Evolutionary conservation across 2,113 vertebrate species (phyloP).

Genomic region (Gallinago undulata): DNA sequence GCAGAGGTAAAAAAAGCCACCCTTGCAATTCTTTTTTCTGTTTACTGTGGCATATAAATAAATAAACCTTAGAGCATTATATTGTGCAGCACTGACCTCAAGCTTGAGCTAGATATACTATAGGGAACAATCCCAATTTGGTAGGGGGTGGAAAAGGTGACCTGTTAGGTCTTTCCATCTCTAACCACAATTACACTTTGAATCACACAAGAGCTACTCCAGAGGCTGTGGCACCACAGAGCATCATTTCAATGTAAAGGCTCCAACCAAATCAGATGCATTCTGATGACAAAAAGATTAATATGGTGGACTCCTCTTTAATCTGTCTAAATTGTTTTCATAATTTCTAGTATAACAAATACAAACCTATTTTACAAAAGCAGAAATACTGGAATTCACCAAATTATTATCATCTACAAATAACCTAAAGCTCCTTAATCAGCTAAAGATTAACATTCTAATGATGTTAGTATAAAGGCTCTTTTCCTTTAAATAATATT

Average conservation of each 20-base stretch:
- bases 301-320: not conserved
- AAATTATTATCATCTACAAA: not conserved
- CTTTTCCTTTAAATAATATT: not conserved
- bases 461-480: not conserved
- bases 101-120: not conserved
- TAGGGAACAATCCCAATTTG: not conserved
- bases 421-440: not conserved
- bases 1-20: not conserved
- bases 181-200: not conserved
- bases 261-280: not conserved
- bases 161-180: not conserved
- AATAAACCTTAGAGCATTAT: not conserved
- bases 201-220: not conserved
- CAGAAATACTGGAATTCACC: not conserved
- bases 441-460: not conserved
- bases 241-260: not conserved
- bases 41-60: conserved; percentile 19
- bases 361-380: not conserved
- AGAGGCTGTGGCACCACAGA: not conserved
- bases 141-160: not conserved
- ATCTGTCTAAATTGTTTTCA: not conserved
- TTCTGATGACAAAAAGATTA: not conserved
- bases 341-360: not conserved
- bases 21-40: not conserved
- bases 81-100: not conserved